Percentiles rank a stretch among this genome's conserved stretches.
phyloP scores from a whole-genome alignment of 1,140 invertebrate species.

The Wasmannia auropunctata region DNA sequence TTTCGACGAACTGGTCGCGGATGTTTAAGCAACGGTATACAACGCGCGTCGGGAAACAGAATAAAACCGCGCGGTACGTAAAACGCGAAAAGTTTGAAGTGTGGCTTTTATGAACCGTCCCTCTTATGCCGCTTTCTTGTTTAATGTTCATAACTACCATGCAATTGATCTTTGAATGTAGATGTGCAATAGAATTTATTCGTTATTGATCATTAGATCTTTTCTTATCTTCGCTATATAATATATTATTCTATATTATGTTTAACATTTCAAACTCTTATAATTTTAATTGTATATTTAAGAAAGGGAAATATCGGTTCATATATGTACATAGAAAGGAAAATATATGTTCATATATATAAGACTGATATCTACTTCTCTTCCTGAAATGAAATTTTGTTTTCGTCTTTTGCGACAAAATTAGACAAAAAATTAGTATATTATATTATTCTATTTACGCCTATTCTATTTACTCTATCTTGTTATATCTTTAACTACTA shows the following conservation, averaged over 20 bases:
- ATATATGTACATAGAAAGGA: too few species aligned
- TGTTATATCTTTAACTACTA: too few species aligned
- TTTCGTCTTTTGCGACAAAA: too few species aligned
- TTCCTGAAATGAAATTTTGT: too few species aligned
- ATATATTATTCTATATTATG: not conserved
- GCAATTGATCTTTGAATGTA: not conserved
- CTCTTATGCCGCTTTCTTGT: not conserved
- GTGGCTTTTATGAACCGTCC: not conserved
- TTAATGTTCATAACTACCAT: not conserved
- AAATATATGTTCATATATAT: too few species aligned
- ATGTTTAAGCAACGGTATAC: constrained; percentile 36
- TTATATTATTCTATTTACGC: too few species aligned
- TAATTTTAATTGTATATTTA: too few species aligned
- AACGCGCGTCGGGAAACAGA: constrained; percentile 8
- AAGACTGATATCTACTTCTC: too few species aligned
- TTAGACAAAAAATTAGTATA: too few species aligned
- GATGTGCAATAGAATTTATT: not conserved
- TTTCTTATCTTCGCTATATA: not conserved
- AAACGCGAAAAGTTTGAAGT: constrained; percentile 16
- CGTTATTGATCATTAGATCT: not conserved
- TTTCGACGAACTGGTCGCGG: constrained; percentile 21
- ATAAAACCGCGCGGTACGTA: constrained; percentile 4
- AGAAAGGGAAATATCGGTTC: too few species aligned
- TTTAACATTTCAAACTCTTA: not conserved
- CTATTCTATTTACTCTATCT: too few species aligned